Evolutionary conservation across 2,888 invertebrate species (phyloP).

Genomic region (Hemithea aestivaria): DNA sequence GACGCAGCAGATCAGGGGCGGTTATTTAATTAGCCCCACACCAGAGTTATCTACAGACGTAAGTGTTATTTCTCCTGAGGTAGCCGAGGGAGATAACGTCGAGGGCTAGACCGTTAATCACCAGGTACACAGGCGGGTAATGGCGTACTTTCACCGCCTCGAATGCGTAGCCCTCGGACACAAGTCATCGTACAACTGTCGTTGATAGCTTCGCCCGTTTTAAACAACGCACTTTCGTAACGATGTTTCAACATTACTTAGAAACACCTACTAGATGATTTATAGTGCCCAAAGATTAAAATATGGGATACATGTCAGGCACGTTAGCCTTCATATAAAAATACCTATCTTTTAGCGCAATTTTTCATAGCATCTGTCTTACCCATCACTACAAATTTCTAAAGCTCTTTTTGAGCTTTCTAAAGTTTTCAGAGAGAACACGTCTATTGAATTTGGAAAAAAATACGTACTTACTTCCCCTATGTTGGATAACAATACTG

Average conservation of each 20-base stretch:
- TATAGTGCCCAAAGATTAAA: too few species aligned
- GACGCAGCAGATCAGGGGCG: constrained; percentile 42
- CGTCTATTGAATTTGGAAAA: too few species aligned
- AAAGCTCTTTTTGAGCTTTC: too few species aligned
- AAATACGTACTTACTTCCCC: too few species aligned
- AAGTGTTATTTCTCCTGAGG: constrained; percentile 24
- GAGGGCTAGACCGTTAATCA: constrained; percentile 27
- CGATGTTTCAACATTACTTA: not conserved
- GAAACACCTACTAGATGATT: not conserved
- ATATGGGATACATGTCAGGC: too few species aligned
- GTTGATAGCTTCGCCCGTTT: constrained; percentile 29
- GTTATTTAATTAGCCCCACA: constrained; percentile 56
- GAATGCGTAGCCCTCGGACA: constrained; percentile 34
- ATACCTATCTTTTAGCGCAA: too few species aligned
- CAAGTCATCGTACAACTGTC: constrained; percentile 40
- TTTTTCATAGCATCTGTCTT: too few species aligned
- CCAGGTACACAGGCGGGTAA: constrained; percentile 30
- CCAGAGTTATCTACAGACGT: constrained; percentile 23
- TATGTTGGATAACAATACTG: too few species aligned
- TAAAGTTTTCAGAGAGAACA: too few species aligned
- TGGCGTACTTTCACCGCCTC: constrained; percentile 45
- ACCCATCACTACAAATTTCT: too few species aligned
- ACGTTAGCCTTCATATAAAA: too few species aligned
- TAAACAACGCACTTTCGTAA: constrained; percentile 21
- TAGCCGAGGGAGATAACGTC: constrained; percentile 24